Conservation (phyloP, 2,113 vertebrate species). For the Cnemophilus loriae region DNA sequence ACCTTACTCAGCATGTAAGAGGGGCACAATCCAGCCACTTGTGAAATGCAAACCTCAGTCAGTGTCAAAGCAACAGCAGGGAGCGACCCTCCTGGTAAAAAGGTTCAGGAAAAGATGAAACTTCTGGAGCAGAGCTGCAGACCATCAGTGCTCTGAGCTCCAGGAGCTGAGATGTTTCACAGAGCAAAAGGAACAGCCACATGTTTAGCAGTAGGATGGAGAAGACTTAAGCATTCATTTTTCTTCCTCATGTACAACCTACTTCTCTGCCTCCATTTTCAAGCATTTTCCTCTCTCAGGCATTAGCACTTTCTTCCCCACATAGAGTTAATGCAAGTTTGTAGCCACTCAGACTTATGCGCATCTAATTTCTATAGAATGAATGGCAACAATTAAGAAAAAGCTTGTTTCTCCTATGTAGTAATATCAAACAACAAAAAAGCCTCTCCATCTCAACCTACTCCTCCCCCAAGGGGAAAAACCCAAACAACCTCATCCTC, state of each 20-base stretch:
- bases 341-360: background rate
- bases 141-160: background rate
- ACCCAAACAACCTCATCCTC: accelerated
- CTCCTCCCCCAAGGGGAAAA: background rate
- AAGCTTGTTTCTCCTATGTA: background rate
- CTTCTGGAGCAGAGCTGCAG: background rate
- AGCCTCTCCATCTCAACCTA: background rate
- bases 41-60: background rate
- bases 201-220: background rate
- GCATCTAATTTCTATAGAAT: background rate
- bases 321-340: background rate
- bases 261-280: background rate
- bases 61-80: background rate
- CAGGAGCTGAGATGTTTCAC: background rate
- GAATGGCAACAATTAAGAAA: background rate
- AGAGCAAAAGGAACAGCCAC: background rate
- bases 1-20: background rate
- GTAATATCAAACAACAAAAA: background rate
- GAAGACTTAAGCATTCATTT: background rate
- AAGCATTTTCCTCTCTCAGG: background rate
- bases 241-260: background rate
- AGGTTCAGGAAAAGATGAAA: background rate
- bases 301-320: background rate
- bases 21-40: background rate
- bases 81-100: background rate